Base-by-base conservation (phyloP, 2,888 invertebrate genomes). In the Netelia inedita region DNA sequence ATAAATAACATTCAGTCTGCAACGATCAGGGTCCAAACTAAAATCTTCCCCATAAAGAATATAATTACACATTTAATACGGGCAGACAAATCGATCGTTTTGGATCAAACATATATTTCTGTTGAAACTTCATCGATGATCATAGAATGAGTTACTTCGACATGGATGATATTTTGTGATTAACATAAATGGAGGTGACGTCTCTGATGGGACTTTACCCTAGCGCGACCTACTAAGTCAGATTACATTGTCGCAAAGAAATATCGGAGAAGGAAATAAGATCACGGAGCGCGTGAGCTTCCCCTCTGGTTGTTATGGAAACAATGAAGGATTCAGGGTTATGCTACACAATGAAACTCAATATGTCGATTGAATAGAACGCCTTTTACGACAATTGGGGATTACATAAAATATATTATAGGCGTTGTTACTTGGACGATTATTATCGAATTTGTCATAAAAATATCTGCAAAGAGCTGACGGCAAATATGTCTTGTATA, bases 261-360 rank as follows among this genome's bases (percentile, higher is more conserved):
- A 73, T 76, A 76, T 46, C 65, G 28, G 65, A 63, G 10, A n/a
- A 19, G 65, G 55, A 16, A 43, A 9, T 23, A 50, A 63, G 16
- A 28, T 68, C 11, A 46, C 0, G 21, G 16, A 23, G 76, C 43
- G 35, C 23, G 14, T 2, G 55, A 28, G 16, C 46, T 19, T 55
- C 68, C 50, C 66, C 21, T 8, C 8, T 1, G 66, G 85, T 86
- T 76, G 74, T 57, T 75, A 86, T 85, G 82, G 80, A 76, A 85
- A 82, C 84, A 79, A 61, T n/a, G 65, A 81, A 10, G 9, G 19
- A 35, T 19, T 74, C 65, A 53, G n/a, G 68, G 28, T 79, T 69
- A 74, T 41, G 46, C 46, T 55, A 16, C 11, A 61, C 19, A 50
- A 6, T 19, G 28, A 61, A 74, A 68, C 23, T 46, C 55, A 43